phyloP scores from a whole-genome alignment of 2,797 vertebrate species.

The Caiman crocodilus region DNA sequence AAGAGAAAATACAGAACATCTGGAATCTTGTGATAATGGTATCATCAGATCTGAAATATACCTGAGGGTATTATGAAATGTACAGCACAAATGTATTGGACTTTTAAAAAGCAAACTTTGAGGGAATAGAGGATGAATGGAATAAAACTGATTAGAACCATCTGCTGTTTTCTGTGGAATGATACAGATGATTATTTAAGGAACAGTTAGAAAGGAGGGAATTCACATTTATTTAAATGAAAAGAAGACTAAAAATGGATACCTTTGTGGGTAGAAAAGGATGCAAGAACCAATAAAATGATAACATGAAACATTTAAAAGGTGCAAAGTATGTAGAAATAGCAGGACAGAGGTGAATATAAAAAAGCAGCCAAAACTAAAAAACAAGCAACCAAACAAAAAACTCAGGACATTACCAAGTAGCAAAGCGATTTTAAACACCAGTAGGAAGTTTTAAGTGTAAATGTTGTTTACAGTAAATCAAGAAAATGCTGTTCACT shows the following conservation, averaged over 20 bases:
- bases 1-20: slow-evolving; percentile 10
- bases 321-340: not conserved
- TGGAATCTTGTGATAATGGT: slow-evolving; percentile 31
- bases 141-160: slow-evolving; percentile 13
- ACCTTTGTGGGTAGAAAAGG: not conserved
- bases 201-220: not conserved
- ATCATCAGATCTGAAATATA: slow-evolving; percentile 11
- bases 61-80: not conserved
- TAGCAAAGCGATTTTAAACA: not conserved
- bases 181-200: not conserved
- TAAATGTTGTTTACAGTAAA: not conserved
- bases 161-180: not conserved
- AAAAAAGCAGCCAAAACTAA: slow-evolving; percentile 16
- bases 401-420: not conserved
- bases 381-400: not conserved
- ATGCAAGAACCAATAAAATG: not conserved
- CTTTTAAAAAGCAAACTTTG: not conserved
- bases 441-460: not conserved
- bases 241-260: slow-evolving; percentile 2
- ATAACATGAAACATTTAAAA: slow-evolving; percentile 4
- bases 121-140: not conserved
- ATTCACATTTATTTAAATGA: not conserved
- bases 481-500: not conserved
- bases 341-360: not conserved
- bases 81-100: not conserved